Conservation (phyloP, 2,113 vertebrate genomes). For the Abramis brama region DNA sequence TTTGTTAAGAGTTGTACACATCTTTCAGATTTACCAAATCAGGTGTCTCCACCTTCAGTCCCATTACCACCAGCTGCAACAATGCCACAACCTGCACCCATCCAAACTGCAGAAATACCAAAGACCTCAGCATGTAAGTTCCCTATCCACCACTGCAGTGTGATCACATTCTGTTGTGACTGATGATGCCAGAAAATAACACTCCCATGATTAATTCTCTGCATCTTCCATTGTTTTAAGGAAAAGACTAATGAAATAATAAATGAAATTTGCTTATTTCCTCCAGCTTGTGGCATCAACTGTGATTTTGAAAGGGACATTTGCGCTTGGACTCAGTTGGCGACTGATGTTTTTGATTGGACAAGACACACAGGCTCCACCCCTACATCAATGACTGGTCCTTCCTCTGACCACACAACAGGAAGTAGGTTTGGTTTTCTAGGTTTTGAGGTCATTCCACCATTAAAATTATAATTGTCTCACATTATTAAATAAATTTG, state of each 20-base stretch:
- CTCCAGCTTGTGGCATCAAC: conserved; percentile 67
- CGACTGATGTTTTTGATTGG: conserved; percentile 76
- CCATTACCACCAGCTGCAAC: no score
- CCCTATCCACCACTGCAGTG: no score
- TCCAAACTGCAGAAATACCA: background rate
- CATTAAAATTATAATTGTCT: background rate
- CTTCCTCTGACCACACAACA: background rate
- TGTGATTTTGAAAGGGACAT: conserved; percentile 76
- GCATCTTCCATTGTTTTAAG: background rate
- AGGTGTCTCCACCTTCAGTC: background rate
- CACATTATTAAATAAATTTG: background rate
- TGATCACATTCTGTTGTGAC: background rate
- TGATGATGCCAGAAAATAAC: background rate
- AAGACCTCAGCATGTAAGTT: background rate
- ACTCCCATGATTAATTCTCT: no score
- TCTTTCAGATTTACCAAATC: conserved; percentile 32
- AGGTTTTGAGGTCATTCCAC: background rate
- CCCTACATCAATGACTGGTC: conserved; percentile 38
- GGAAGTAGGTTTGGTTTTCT: background rate
- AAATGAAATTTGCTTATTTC: background rate
- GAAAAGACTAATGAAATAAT: background rate
- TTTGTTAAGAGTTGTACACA: background rate
- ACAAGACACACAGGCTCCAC: conserved; percentile 62
- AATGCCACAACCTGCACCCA: background rate
- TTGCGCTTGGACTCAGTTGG: conserved; percentile 76